phyloP scores from a whole-genome alignment of 1,140 invertebrate genomes.

The Scaptodrosophila lebanonensis region DNA sequence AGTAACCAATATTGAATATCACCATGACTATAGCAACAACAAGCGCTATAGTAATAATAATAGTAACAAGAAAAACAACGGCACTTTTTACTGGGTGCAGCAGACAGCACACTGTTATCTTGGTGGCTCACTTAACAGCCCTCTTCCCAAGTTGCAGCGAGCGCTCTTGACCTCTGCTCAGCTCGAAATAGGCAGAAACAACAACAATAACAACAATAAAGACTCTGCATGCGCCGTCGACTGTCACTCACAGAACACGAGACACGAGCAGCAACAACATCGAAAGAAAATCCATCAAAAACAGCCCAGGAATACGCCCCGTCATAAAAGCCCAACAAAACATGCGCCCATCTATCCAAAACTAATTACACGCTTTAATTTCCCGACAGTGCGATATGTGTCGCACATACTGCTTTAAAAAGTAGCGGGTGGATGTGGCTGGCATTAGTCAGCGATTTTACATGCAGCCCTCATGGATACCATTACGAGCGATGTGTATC shows the following conservation, averaged over 20 bases:
- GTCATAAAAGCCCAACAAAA: no score
- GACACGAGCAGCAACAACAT: no score
- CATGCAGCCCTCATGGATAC: slow-evolving; percentile 35
- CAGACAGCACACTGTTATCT: slow-evolving; percentile 13
- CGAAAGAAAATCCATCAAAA: no score
- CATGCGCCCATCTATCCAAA: slow-evolving; percentile 31
- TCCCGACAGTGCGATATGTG: slow-evolving; percentile 25
- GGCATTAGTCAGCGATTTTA: slow-evolving; percentile 37
- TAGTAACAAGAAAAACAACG: slow-evolving; percentile 13
- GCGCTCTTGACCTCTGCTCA: neutral
- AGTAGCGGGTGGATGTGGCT: neutral
- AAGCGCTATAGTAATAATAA: slow-evolving; percentile 29
- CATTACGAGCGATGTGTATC: slow-evolving; percentile 16
- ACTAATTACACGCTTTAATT: slow-evolving; percentile 47
- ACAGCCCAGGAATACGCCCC: no score
- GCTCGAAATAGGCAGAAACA: no score
- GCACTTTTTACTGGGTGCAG: neutral
- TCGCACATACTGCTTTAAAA: slow-evolving; percentile 33
- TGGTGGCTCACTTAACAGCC: slow-evolving; percentile 1
- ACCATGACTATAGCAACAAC: slow-evolving; percentile 28
- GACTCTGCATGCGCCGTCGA: no score
- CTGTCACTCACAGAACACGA: slow-evolving; percentile 37
- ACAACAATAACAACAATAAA: no score
- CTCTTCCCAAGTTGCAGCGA: slow-evolving; percentile 24
- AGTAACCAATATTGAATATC: slow-evolving; percentile 21